Evolutionary conservation across 2,113 vertebrate genomes (phyloP), one percentile per base, ranked within the genome.

Genomic region (Trogon melanurus): DNA sequence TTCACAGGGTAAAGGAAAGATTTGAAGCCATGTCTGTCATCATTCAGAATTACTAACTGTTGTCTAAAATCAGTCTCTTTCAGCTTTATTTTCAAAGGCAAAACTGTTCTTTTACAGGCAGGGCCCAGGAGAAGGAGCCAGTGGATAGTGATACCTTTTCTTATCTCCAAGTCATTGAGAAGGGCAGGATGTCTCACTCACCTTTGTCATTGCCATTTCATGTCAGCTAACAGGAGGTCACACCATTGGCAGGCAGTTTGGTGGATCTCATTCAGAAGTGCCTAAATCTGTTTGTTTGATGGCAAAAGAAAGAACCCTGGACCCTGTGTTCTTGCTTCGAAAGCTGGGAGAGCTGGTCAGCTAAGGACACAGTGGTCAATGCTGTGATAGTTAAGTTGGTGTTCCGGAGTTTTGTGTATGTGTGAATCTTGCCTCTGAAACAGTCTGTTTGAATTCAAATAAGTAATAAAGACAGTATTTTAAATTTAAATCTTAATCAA

Each of bases 321-420:
- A 67, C 29, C 47, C 30, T 6, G 3, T 44, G 12, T 50, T 82
- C 15, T 45, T 2, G 2, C 6, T 73, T 58, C 1, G 2, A 56
- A 65, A 67, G 27, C 30, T 79, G 27, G 34, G 58, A 25, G n/a
- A 78, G 17, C 4, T 81, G 9, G 29, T 53, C 29, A 70, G 19
- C 34, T 81, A 65, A 92, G 29, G n/a, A 78, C 34, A 29, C 3
- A 48, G 45, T 23, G 29, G 14, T 62, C 22, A 50, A 4, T 74
- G n/a, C 23, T 30, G 8, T 29, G 18, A 36, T 27, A 67, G 48
- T 64, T 79, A 70, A 65, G 14, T 30, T 0, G 0, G 10, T 48
- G 26, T 20, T 89, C 56, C n/a, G 64, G 53, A 21, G 45, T 66
- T 81, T 56, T 32, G 4, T 25, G 4, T 56, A 21, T 26, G 5